A percentile compares a stretch with the other conserved stretches of the same genome.
Evolutionary conservation across 2,797 vertebrate species (phyloP).

Genomic region (Onychomys leucogaster): DNA sequence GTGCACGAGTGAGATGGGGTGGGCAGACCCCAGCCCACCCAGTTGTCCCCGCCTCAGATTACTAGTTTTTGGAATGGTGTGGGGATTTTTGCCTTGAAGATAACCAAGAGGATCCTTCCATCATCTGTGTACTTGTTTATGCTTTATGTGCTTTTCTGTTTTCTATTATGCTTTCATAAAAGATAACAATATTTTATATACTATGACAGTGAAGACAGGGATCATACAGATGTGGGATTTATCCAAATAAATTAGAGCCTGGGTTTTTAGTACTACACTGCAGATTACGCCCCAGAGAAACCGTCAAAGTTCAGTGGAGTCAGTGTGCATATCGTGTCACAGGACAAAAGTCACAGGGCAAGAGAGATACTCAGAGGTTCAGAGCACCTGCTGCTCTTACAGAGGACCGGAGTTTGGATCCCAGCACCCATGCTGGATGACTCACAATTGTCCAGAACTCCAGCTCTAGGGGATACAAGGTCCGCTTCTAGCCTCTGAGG

Average conservation of each 20-base stretch:
- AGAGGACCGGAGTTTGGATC: background rate
- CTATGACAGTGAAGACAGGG: background rate
- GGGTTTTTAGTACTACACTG: background rate
- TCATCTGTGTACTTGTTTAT: background rate
- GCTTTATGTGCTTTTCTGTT: background rate
- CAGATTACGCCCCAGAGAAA: background rate
- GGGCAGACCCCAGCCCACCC: background rate
- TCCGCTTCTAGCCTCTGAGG: background rate
- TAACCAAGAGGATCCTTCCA: background rate
- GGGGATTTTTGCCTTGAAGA: background rate
- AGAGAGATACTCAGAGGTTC: background rate
- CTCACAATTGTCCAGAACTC: background rate
- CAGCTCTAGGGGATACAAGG: background rate
- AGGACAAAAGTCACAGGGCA: background rate
- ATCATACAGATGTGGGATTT: background rate
- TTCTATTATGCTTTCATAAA: background rate
- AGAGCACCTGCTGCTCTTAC: background rate
- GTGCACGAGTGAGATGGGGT: no score
- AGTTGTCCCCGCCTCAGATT: background rate
- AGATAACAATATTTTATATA: background rate
- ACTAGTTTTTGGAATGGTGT: background rate
- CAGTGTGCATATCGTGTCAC: background rate
- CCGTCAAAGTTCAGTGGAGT: background rate
- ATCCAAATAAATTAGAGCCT: background rate
- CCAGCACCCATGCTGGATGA: background rate